These are phyloP conservation scores for Threskiornis aethiopicus DNA, from an alignment of 2,797 vertebrate genomes.

Conservation along the genomic window DNA sequence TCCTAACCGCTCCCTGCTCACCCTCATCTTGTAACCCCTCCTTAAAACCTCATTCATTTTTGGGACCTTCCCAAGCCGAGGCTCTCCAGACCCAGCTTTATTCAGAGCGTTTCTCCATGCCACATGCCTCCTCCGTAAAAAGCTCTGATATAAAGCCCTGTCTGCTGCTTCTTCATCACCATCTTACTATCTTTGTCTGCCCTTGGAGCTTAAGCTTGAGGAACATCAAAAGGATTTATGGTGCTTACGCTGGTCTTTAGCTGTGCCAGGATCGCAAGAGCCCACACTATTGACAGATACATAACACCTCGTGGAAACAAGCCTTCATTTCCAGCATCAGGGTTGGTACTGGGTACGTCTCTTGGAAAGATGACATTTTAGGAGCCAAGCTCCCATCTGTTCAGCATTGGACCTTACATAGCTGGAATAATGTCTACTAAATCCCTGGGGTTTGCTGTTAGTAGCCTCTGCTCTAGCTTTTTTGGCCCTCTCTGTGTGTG, in stretches of 20 bases:
- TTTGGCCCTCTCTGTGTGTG: rapidly evolving
- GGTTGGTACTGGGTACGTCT: not conserved
- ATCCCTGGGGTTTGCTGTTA: not conserved
- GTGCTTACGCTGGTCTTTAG: not conserved
- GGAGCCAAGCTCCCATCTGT: not conserved
- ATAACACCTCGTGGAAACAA: not conserved
- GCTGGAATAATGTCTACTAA: not conserved
- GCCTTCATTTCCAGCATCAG: rapidly evolving
- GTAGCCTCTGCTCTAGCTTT: not conserved
- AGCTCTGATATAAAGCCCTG: not conserved
- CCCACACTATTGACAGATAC: rapidly evolving
- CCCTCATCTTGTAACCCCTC: not conserved
- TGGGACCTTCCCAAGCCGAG: conserved; percentile 18
- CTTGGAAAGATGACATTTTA: not conserved
- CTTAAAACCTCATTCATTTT: conserved; percentile 29
- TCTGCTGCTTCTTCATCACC: not conserved
- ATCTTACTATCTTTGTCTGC: not conserved
- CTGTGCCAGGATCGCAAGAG: not conserved
- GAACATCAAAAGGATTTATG: not conserved
- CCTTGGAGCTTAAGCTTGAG: not conserved
- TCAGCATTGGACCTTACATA: not conserved
- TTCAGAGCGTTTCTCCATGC: rapidly evolving
- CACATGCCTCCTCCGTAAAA: not conserved
- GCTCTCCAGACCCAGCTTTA: not conserved
- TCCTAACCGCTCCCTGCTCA: conserved; percentile 14